Base-by-base conservation (phyloP, 2,888 invertebrate species). In the Dusona sp. region DNA sequence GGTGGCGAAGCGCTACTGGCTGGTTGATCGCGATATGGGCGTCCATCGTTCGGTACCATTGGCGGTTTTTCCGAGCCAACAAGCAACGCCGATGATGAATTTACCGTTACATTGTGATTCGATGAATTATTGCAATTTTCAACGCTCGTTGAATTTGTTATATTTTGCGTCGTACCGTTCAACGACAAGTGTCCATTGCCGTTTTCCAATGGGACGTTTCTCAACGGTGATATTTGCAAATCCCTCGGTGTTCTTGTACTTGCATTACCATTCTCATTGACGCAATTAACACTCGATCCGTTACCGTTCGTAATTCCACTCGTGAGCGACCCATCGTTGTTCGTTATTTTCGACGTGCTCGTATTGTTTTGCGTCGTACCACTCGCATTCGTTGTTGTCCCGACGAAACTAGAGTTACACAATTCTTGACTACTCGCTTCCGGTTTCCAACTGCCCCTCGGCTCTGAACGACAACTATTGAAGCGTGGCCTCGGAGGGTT, bases 1-100 rank as follows among this genome's bases (percentile, higher is more conserved):
- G 97, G 97, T 70, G 97, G 97, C 4, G 97, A 97, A 54, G 97
- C 97, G 85, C 97, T 97, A 84, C 97, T 97, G 67, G 97, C 96
- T 33, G 96, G 96, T 93, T 96, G 96, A 93, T 96, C 96, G 33
- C 95, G 95, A 94, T 96, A 96, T 88, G 96, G 95, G 81, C 90
- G 89, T 13, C 86, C 87, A n/a, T 90, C 90, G 81, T 88, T 85
- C n/a, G 92, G 91, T 7, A 88, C 90, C 78, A 93, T 93, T 68
- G 93, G 93, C 2, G 93, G 93, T 68, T 93, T 93, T 80, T 93
- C 93, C 51, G 88, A 88, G 61, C 87, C 87, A 54, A 88, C 85
- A 38, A 84, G 82, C 33, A 85, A 73, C 25, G 87, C 77, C 75
- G 86, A 82, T 68, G 88, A 77, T 90, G 87, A 91, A 36, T 73